These are phyloP conservation scores for Cistogaster globosa DNA, from an alignment of 2,888 invertebrate species.

Conservation along the genomic window DNA sequence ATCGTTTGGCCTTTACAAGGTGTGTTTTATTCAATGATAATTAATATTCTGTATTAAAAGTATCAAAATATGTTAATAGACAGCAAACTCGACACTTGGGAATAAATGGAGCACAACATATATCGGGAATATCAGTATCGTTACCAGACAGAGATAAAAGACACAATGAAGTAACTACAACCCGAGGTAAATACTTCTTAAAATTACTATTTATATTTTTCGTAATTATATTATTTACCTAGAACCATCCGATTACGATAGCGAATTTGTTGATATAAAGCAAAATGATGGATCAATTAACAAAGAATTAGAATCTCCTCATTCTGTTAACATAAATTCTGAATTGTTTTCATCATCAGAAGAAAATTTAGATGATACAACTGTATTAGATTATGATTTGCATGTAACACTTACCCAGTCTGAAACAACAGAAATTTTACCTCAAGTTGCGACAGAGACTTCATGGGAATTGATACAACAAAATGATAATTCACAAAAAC, in stretches of 20 bases:
- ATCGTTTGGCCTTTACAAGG: slow-evolving; percentile 92
- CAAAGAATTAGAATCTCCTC: slow-evolving; percentile 9
- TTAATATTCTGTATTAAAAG: background rate
- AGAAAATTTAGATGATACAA: slow-evolving; percentile 66
- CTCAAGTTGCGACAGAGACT: slow-evolving; percentile 75
- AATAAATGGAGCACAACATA: slow-evolving; percentile 83
- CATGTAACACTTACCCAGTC: background rate
- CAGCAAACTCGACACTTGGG: slow-evolving; percentile 93
- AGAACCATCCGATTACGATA: slow-evolving; percentile 64
- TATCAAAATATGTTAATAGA: slow-evolving; percentile 81
- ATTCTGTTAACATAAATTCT: slow-evolving; percentile 71
- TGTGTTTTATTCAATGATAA: slow-evolving; percentile 74
- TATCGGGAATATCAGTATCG: slow-evolving; percentile 75
- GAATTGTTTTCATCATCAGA: slow-evolving; percentile 77
- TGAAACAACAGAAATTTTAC: slow-evolving; percentile 48
- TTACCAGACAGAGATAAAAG: slow-evolving; percentile 76
- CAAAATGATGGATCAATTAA: slow-evolving; percentile 3
- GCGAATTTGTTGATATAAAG: slow-evolving; percentile 64
- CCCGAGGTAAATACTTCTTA: slow-evolving; percentile 21
- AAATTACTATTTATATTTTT: background rate
- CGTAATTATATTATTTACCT: background rate
- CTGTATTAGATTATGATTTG: slow-evolving; percentile 27
- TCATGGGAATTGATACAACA: slow-evolving; percentile 80
- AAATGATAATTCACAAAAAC: slow-evolving; percentile 78
- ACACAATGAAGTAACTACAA: slow-evolving; percentile 62